Evolutionary conservation across 2,888 invertebrate species (phyloP).

Genomic region (Chydorus sphaericus): DNA sequence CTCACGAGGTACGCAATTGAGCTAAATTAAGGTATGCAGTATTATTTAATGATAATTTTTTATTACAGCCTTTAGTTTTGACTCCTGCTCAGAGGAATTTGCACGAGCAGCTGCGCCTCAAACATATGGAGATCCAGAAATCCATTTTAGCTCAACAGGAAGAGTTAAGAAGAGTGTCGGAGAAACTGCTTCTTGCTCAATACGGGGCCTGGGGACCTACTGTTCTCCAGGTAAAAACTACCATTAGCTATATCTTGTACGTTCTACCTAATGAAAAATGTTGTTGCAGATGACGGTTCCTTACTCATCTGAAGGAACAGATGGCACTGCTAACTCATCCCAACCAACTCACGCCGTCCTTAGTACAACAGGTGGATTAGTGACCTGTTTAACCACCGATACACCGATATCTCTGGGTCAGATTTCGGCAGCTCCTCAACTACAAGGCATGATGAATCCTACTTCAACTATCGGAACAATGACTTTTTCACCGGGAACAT

Average conservation of each 20-base stretch:
- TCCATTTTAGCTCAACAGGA: conserved; percentile 73
- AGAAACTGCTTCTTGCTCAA: conserved; percentile 65
- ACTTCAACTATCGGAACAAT: background rate
- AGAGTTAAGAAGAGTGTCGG: conserved; percentile 68
- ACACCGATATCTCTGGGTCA: background rate
- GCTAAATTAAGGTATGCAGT: background rate
- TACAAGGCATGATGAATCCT: no score
- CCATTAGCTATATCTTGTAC: background rate
- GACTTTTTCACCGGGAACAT: conserved; percentile 11
- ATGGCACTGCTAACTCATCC: background rate
- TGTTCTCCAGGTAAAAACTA: conserved; percentile 9
- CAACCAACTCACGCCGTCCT: conserved; percentile 1
- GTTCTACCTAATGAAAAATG: background rate
- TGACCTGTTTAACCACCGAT: background rate
- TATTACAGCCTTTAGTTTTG: conserved; percentile 33
- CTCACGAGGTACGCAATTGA: conserved; percentile 24
- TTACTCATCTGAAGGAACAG: background rate
- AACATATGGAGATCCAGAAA: conserved; percentile 72
- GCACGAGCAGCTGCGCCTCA: conserved; percentile 60
- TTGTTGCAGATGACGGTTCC: background rate
- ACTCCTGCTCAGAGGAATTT: conserved; percentile 39
- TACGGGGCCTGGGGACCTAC: conserved; percentile 37
- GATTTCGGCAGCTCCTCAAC: background rate
- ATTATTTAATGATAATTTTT: background rate
- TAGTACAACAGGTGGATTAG: conserved; percentile 1